Evolutionary conservation across 2,888 invertebrate species (phyloP).

Genomic region (Spisula subtruncata): DNA sequence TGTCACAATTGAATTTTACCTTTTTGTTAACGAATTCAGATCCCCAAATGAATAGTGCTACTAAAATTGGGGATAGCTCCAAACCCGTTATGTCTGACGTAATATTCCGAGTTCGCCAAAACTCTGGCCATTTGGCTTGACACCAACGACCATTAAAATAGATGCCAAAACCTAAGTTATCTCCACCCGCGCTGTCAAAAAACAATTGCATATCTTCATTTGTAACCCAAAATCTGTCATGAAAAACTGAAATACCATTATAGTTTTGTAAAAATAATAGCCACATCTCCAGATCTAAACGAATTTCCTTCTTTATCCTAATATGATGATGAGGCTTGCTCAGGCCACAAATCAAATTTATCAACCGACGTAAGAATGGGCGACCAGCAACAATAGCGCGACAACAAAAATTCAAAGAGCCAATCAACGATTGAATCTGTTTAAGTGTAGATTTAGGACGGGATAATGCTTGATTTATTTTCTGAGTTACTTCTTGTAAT

Average conservation of each 20-base stretch:
- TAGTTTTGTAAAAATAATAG: too few species aligned
- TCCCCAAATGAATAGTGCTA: constrained; percentile 38
- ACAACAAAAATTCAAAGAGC: constrained; percentile 29
- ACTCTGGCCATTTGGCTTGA: constrained; percentile 26
- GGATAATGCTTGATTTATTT: background rate
- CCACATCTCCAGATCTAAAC: constrained; percentile 29
- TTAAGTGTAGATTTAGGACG: background rate
- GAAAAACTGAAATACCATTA: constrained; percentile 20
- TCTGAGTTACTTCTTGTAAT: background rate
- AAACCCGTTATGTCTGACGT: constrained; percentile 47
- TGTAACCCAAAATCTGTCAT: constrained; percentile 46
- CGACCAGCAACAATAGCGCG: background rate
- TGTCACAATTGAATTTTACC: constrained; percentile 38
- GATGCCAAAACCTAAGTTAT: constrained; percentile 33
- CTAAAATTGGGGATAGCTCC: constrained; percentile 47
- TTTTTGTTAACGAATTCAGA: constrained; percentile 32
- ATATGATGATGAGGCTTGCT: constrained; percentile 40
- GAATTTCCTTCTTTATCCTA: constrained; percentile 36
- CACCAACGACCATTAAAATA: constrained; percentile 47
- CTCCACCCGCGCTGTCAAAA: constrained; percentile 39
- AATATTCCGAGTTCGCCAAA: constrained; percentile 20
- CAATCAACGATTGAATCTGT: constrained; percentile 18
- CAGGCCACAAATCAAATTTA: constrained; percentile 24
- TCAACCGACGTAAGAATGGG: background rate
- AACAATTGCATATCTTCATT: constrained; percentile 36